Conservation (phyloP, 1,140 invertebrate genomes). For the Phymastichus coffea region DNA sequence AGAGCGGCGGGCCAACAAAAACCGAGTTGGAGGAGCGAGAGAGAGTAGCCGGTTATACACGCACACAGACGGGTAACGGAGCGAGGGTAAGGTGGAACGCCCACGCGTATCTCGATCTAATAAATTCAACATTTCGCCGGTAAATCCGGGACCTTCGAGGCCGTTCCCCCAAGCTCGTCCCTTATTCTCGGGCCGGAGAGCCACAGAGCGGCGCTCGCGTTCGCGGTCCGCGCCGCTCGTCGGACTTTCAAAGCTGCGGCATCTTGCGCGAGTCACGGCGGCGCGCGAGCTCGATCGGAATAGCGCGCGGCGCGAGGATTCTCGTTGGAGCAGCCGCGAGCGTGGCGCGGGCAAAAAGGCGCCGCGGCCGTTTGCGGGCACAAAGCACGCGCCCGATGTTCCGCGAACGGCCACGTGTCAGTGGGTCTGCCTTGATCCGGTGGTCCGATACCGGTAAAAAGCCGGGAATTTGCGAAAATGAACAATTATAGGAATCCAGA, state of each 20-base stretch:
- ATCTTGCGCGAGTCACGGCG: too few species aligned
- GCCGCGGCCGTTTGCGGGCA: too few species aligned
- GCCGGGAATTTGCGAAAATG: constrained; percentile 55
- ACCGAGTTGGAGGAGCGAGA: not conserved
- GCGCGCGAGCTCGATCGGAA: too few species aligned
- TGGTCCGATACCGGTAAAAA: constrained; percentile 46
- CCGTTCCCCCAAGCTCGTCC: constrained; percentile 22
- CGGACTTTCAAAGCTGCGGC: too few species aligned
- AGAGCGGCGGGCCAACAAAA: constrained; percentile 6
- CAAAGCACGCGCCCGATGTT: too few species aligned
- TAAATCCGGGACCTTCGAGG: constrained; percentile 50
- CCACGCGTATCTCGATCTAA: constrained; percentile 58
- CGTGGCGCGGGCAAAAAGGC: too few species aligned
- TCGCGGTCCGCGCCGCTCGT: not conserved
- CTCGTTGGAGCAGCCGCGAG: too few species aligned
- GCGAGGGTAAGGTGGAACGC: constrained; percentile 49
- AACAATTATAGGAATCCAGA: constrained; percentile 58
- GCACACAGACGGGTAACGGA: constrained; percentile 32
- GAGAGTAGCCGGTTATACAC: not conserved
- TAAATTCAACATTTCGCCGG: constrained; percentile 58
- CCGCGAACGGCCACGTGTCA: constrained; percentile 26
- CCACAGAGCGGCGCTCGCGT: not conserved
- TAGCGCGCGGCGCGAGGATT: too few species aligned
- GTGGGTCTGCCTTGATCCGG: constrained; percentile 25
- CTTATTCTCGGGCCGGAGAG: constrained; percentile 8